Evolutionary conservation across 2,888 invertebrate genomes (phyloP), one percentile per base, ranked within the genome.

Genomic region (Cryptocheilus praepositus): DNA sequence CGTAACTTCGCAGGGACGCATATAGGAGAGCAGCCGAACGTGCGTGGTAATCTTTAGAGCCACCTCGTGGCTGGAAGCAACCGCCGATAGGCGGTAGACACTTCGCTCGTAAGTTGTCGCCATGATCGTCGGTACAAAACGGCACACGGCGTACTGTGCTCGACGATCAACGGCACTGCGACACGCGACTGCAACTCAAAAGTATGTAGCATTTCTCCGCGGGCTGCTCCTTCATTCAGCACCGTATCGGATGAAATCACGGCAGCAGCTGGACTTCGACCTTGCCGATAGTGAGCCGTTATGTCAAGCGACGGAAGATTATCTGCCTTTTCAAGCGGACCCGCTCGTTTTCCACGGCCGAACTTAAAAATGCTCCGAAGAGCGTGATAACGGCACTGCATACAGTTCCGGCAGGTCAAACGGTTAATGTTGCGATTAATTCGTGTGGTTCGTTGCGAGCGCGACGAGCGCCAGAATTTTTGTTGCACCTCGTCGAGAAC

Each of bases 121-220:
- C 22, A 67, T 66, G 21, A 55, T 67, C 57, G 53, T 59, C 58
- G 64, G 56, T 66, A 51, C 45, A 61, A 51, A 28, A 28, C 56
- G 45, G 16, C 53, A 54, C 25, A 28, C 61, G 56, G 53, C 43
- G 60, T 60, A 61, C 53, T 70, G 70, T 64, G 70, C 60, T 67
- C 53, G 49, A 60, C 54, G 55, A 66, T 67, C 71, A 78, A 79
- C 75, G 67, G 74, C 75, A 79, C 74, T 79, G 80, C 76, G 77
- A 76, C 79, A 77, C 55, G 65, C 69, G 70, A 68, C 68, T 59
- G 67, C 59, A 57, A 55, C 45, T 71, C 64, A 69, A 77, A 77
- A 72, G 65, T 73, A 65, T 56, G 61, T 64, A 63, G 19, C 61
- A 56, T 59, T 52, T 36, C 36, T 36, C 13, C 36, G 3, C 11